phyloP scores from a whole-genome alignment of 2,797 vertebrate genomes.

The Clamator glandarius region DNA sequence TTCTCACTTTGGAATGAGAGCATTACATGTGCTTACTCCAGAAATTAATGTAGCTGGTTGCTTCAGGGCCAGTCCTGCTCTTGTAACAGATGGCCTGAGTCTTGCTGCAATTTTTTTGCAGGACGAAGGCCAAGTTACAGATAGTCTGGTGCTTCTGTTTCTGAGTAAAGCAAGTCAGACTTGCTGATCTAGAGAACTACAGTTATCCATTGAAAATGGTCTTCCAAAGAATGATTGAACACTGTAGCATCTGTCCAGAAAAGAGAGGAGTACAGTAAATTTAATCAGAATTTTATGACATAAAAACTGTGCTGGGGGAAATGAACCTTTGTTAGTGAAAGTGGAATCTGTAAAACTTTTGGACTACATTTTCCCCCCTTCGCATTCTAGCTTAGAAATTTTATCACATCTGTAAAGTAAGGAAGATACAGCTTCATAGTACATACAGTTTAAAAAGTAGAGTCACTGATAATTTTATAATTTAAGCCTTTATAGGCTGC shows the following conservation, averaged over 20 bases:
- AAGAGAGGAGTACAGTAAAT: conserved; percentile 2
- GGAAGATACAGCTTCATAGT: conserved; percentile 54
- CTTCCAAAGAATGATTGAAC: conserved; percentile 52
- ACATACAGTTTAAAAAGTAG: conserved; percentile 42
- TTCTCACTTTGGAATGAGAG: conserved; percentile 21
- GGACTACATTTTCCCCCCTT: not conserved
- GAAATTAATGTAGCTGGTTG: not conserved
- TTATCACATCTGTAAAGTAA: conserved; percentile 60
- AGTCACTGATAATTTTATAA: conserved; percentile 61
- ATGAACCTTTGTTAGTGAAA: conserved; percentile 7
- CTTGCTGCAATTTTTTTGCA: not conserved
- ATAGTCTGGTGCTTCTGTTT: conserved; percentile 33
- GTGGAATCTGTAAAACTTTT: not conserved
- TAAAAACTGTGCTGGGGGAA: not conserved
- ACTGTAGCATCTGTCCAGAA: conserved; percentile 3
- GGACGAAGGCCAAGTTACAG: not conserved
- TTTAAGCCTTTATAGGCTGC: conserved; percentile 58
- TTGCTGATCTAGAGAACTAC: conserved; percentile 38
- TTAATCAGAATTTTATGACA: conserved; percentile 2
- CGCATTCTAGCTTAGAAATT: conserved; percentile 42
- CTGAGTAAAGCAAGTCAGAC: not conserved
- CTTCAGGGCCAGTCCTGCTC: conserved; percentile 28
- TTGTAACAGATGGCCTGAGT: not conserved
- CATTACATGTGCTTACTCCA: not conserved
- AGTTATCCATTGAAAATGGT: conserved; percentile 46